Conservation (phyloP, 2,888 invertebrate genomes). For the Zygogramma bicolorata region DNA sequence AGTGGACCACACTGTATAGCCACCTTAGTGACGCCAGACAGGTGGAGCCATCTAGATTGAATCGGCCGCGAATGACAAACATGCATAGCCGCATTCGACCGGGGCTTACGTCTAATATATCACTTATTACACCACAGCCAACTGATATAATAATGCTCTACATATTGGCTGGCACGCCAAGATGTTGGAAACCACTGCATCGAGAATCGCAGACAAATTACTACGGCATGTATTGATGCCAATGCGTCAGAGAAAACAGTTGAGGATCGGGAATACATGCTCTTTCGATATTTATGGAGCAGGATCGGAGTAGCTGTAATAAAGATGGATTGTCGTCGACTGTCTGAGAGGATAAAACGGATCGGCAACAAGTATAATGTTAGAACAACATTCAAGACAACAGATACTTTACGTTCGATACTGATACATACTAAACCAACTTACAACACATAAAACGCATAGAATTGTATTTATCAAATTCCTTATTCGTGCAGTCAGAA, state of each 20-base stretch:
- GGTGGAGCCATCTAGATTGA: conserved; percentile 41
- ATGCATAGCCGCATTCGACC: conserved; percentile 38
- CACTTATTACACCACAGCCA: conserved; percentile 40
- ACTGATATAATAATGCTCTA: conserved; percentile 45
- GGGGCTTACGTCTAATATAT: conserved; percentile 45
- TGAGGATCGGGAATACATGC: neutral
- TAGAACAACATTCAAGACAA: too few species aligned
- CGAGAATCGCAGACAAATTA: conserved; percentile 33
- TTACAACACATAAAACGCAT: too few species aligned
- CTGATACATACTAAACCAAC: too few species aligned
- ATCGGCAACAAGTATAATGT: too few species aligned
- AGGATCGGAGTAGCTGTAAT: neutral
- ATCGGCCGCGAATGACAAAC: conserved; percentile 44
- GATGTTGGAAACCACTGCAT: conserved; percentile 37
- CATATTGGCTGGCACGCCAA: conserved; percentile 47
- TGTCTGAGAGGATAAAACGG: too few species aligned
- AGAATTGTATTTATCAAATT: too few species aligned
- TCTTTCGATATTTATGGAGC: neutral
- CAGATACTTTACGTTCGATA: too few species aligned
- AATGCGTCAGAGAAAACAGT: conserved; percentile 9
- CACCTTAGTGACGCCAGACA: conserved; percentile 42
- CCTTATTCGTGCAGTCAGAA: too few species aligned
- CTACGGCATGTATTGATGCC: conserved; percentile 25
- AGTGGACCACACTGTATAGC: too few species aligned
- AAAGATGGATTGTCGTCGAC: too few species aligned